Conservation (phyloP, 1,140 invertebrate species). For the Drosophila navojoa region DNA sequence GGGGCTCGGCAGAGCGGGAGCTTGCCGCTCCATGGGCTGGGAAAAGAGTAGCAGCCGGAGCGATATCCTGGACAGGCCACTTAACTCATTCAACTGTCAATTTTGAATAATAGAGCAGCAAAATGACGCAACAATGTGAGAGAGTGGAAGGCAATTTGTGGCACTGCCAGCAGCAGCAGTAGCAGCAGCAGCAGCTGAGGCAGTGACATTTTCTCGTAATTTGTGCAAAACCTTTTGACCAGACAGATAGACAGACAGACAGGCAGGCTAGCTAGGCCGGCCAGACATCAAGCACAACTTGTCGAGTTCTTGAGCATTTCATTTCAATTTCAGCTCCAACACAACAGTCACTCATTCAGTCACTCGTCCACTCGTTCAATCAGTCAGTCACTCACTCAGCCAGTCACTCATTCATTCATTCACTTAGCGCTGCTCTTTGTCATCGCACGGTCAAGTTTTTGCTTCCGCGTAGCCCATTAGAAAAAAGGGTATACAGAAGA, state of each 20-base stretch:
- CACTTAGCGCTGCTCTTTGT: constrained; percentile 35
- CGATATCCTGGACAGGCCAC: constrained; percentile 52
- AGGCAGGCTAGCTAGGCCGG: constrained; percentile 14
- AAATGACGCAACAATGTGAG: constrained; percentile 72
- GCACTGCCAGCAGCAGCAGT: constrained; percentile 1
- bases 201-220: constrained; percentile 77
- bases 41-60: constrained; percentile 18
- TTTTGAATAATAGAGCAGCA: constrained; percentile 80
- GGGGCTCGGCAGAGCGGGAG: not conserved
- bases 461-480: not conserved
- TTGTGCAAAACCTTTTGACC: constrained; percentile 71
- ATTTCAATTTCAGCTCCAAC: constrained; percentile 70
- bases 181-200: constrained; percentile 13
- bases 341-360: constrained; percentile 37
- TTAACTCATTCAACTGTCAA: constrained; percentile 79
- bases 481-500: not conserved
- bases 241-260: constrained; percentile 5
- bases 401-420: constrained; percentile 27
- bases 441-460: constrained; percentile 7
- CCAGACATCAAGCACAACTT: constrained; percentile 1
- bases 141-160: constrained; percentile 10
- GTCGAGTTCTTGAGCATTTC: constrained; percentile 50
- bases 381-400: constrained; percentile 49
- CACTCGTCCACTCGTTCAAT: constrained; percentile 24
- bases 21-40: not conserved